Conservation (phyloP, 2,113 vertebrate genomes). For the Andinoacara biseriatus region DNA sequence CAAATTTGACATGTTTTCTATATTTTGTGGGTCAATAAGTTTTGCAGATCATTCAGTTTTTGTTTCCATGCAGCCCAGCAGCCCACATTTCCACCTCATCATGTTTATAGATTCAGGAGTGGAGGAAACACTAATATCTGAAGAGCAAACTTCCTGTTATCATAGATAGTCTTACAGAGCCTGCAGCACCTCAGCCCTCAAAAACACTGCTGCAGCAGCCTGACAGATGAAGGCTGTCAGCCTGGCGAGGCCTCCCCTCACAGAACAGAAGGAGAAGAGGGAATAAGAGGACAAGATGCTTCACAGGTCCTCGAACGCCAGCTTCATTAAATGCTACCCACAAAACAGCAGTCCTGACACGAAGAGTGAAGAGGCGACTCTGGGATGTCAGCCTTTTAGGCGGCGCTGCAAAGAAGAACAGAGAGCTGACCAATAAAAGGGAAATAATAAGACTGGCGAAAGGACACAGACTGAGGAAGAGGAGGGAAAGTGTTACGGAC, state of each 20-base stretch:
- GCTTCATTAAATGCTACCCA: conserved; percentile 7
- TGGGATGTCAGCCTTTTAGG: conserved; percentile 16
- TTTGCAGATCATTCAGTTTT: too few species aligned
- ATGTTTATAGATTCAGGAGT: background rate
- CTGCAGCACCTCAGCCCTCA: background rate
- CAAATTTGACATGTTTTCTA: background rate
- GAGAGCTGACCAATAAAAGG: conserved; percentile 1
- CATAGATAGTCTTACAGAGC: background rate
- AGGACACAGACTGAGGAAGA: background rate
- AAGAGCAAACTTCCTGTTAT: background rate
- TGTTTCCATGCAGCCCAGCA: background rate
- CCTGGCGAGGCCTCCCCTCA: background rate
- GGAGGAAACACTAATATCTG: background rate
- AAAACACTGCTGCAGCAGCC: background rate
- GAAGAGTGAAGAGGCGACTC: background rate
- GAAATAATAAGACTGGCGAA: background rate
- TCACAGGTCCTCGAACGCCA: background rate
- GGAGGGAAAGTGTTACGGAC: background rate
- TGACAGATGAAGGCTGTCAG: background rate
- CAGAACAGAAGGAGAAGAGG: background rate
- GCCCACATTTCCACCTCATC: background rate
- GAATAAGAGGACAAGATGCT: background rate
- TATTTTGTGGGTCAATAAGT: background rate
- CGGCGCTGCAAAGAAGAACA: background rate
- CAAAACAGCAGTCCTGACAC: conserved; percentile 13